phyloP scores from a whole-genome alignment of 35 echinoderm and acorn worm genomes.

The Lytechinus pictus region DNA sequence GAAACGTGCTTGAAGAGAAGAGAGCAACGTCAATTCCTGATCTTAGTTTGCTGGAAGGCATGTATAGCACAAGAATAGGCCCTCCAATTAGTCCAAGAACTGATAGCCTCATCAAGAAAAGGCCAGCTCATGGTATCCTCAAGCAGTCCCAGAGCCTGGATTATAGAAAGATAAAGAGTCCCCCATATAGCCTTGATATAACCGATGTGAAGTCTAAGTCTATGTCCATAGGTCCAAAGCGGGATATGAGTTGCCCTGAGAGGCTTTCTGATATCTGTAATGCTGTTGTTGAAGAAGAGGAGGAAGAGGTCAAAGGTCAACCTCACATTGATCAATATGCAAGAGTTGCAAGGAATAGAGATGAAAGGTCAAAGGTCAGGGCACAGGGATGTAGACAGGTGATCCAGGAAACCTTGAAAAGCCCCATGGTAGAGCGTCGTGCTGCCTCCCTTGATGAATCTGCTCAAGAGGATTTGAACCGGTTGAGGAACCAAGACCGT shows the following conservation, averaged over 20 bases:
- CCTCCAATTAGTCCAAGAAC: slow-evolving; percentile 34
- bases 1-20: slow-evolving; percentile 1
- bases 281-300: slow-evolving; percentile 48
- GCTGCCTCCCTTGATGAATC: slow-evolving; percentile 1
- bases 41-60: slow-evolving; percentile 26
- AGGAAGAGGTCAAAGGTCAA: background rate
- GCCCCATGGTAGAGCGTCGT: background rate
- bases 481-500: background rate
- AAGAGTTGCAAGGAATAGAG: slow-evolving; percentile 22
- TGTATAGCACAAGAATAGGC: slow-evolving; percentile 47
- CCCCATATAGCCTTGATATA: background rate
- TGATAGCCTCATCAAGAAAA: slow-evolving; percentile 10
- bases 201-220: background rate
- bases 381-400: background rate
- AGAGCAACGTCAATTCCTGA: background rate
- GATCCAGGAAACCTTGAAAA: background rate
- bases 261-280: background rate
- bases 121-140: background rate
- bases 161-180: background rate
- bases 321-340: slow-evolving; percentile 14
- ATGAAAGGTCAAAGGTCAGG: background rate
- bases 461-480: background rate
- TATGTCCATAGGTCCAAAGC: background rate
- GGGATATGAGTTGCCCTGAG: background rate
- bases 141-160: background rate